Evolutionary conservation across 2,797 vertebrate genomes (phyloP), one percentile per base, ranked within the genome.

Genomic region (Enteromius trimaculatus): DNA sequence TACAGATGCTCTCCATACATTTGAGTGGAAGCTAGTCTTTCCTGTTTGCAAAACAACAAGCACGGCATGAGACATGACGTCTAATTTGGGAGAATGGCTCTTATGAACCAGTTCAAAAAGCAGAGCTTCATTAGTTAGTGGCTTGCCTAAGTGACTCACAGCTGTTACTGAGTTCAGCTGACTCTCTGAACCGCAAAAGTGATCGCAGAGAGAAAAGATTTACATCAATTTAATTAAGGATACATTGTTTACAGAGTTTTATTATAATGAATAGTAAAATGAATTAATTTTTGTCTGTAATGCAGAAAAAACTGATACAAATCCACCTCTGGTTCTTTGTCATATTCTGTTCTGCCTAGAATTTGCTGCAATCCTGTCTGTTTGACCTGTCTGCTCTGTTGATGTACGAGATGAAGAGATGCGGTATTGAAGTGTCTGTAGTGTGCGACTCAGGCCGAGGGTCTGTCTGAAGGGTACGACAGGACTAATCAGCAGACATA

Each of bases 401-500:
- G 79, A 71, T 66, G 47, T 72, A 49, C 5, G 51, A 84, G 79
- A 86, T 78, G 14, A 81, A 83, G 58, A 77, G 79, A 70, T 58
- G 55, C 53, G 51, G 82, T 79, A 77, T 68, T 85, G n/a, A 62
- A 79, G 34, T 34, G 31, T 71, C 29, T 75, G 62, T 21, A 17
- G 49, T 66, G 10, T 49, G 65, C 7, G 31, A 70, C 26, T 68
- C 37, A 70, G 72, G 76, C 65, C 55, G 47, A 51, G 65, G 23
- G 13, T 29, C 34, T 8, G 53, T 80, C 87, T 88, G 82, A 87
- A 85, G 77, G 72, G 81, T 75, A 80, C 42, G 29, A 44, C 58
- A 90, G 93, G 92, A 89, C 88, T 92, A 91, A 92, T 93, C 92
- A 93, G 92, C 88, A 90, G 87, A 89, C 90, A 90, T 88, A 90